Percentiles rank a stretch among this genome's conserved stretches.
These are phyloP conservation scores for Choloepus didactylus DNA, from an alignment of 2,797 vertebrate species.

Conservation along the genomic window DNA sequence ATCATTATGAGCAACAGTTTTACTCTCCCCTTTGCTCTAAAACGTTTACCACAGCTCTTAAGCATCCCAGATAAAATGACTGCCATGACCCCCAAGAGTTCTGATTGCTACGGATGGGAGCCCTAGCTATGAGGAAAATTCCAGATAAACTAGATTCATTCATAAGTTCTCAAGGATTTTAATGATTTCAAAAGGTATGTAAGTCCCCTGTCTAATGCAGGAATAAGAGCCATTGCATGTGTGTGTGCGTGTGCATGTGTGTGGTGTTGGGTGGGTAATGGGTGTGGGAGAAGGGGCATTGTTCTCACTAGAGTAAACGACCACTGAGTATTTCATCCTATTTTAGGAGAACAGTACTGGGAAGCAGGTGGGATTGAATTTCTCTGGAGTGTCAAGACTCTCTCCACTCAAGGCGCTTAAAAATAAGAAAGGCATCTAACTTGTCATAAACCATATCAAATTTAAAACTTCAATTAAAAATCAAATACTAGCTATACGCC, in stretches of 20 bases:
- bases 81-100: too few species aligned
- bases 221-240: neutral
- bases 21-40: neutral
- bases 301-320: neutral
- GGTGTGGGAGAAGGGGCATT: neutral
- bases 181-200: conserved; percentile 6
- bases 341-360: neutral
- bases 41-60: neutral
- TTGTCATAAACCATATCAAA: conserved; percentile 7
- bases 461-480: neutral
- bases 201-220: neutral
- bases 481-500: neutral
- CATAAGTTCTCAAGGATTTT: conserved; percentile 59
- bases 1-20: neutral
- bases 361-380: neutral
- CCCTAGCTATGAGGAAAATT: neutral
- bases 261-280: accelerated
- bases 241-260: neutral
- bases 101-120: neutral
- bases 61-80: neutral
- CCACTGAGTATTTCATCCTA: neutral
- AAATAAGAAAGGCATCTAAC: neutral
- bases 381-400: neutral
- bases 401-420: neutral
- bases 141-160: neutral